Evolutionary conservation across 2,797 vertebrate species (phyloP).

Genomic region (Enteromius fasciolatus): DNA sequence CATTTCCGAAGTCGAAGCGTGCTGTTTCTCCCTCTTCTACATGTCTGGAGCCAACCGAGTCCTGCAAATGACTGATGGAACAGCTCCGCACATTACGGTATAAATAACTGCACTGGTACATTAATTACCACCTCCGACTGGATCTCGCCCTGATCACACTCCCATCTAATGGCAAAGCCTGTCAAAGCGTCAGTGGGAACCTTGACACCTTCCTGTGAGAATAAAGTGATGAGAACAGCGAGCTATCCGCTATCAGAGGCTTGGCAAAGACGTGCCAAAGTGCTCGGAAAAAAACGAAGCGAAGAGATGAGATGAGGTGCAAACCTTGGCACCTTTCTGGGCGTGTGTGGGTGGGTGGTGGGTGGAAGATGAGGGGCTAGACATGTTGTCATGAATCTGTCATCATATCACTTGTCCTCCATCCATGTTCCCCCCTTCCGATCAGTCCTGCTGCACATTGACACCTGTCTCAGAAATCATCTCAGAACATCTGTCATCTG

Average conservation of each 20-base stretch:
- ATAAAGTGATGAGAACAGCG: constrained; percentile 64
- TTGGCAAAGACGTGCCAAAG: constrained; percentile 57
- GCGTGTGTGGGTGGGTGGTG: constrained; percentile 43
- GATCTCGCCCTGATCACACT: constrained; percentile 62
- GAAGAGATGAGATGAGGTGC: constrained; percentile 60
- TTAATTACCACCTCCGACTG: constrained; percentile 72
- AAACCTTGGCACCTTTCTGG: constrained; percentile 62
- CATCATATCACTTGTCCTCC: constrained; percentile 22
- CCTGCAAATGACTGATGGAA: constrained; percentile 61
- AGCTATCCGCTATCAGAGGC: constrained; percentile 51
- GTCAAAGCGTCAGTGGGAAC: constrained; percentile 62
- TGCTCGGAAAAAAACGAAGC: constrained; percentile 39
- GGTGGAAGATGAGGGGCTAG: constrained; percentile 48
- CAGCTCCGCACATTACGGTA: constrained; percentile 64
- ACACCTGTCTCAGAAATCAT: constrained; percentile 53
- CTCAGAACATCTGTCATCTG: constrained; percentile 48
- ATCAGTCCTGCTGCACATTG: constrained; percentile 26
- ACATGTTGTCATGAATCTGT: constrained; percentile 50
- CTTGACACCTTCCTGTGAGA: constrained; percentile 68
- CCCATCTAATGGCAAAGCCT: constrained; percentile 61
- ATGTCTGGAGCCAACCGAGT: constrained; percentile 49
- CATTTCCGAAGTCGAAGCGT: constrained; percentile 52
- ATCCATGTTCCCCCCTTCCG: neutral
- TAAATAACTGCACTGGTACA: constrained; percentile 69
- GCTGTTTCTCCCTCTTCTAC: constrained; percentile 52